Conservation (phyloP, 2,113 vertebrate genomes). For the Orcinus orca region DNA sequence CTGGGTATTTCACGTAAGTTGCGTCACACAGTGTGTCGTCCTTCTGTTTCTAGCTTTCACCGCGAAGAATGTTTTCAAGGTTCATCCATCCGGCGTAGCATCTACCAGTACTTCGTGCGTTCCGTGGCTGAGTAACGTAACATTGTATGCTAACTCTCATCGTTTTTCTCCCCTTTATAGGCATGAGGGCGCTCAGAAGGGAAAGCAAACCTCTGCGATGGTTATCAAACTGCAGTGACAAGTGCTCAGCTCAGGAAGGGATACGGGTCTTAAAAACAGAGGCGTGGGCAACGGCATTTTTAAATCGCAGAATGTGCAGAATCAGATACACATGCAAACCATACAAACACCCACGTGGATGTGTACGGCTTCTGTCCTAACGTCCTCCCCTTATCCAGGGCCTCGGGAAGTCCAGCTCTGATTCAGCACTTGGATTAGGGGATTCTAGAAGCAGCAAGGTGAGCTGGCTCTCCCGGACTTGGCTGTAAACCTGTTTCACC, state of each 20-base stretch:
- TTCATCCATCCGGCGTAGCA: fast-evolving
- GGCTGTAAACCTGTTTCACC: background rate
- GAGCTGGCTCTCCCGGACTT: background rate
- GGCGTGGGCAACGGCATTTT: fast-evolving
- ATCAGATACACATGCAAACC: background rate
- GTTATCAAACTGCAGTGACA: background rate
- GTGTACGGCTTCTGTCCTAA: background rate
- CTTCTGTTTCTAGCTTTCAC: no score
- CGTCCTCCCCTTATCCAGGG: background rate
- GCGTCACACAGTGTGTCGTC: fast-evolving
- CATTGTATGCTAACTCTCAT: fast-evolving
- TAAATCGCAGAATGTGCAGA: background rate
- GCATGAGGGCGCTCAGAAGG: background rate
- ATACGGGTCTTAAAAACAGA: fast-evolving
- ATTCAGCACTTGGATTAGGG: background rate
- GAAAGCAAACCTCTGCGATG: background rate
- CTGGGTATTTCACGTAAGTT: fast-evolving
- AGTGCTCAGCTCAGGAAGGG: background rate
- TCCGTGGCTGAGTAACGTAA: fast-evolving
- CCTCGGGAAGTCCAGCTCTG: fast-evolving
- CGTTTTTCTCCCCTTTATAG: background rate
- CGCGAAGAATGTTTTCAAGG: fast-evolving
- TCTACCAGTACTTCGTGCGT: fast-evolving
- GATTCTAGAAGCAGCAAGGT: background rate
- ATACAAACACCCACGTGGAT: fast-evolving